phyloP scores from a whole-genome alignment of 53 echinoderm and acorn worm species.

The Holothuria scabra region DNA sequence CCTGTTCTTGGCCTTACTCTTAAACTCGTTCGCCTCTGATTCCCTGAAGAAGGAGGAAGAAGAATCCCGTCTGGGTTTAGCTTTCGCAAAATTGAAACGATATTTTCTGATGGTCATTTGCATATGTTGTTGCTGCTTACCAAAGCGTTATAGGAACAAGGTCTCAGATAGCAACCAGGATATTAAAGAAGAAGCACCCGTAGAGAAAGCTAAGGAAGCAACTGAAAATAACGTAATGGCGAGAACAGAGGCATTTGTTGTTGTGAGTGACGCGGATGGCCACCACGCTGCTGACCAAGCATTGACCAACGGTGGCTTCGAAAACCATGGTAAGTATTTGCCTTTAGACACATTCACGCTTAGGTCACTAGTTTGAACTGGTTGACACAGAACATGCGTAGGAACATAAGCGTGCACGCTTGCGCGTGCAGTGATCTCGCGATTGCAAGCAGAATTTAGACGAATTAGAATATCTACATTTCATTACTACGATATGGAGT shows the following conservation, averaged over 20 bases:
- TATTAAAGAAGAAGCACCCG: not conserved
- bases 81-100: constrained; percentile 73
- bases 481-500: no score
- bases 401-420: no score
- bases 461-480: no score
- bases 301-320: not conserved
- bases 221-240: constrained; percentile 9
- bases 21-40: constrained; percentile 94
- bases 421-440: no score
- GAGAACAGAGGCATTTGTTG: constrained; percentile 57
- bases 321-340: constrained; percentile 37
- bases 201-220: not conserved
- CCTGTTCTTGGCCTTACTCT: constrained; percentile 85
- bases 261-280: constrained; percentile 56
- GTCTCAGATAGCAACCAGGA: constrained; percentile 46
- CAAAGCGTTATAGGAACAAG: constrained; percentile 50
- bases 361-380: no score
- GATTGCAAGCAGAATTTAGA: no score
- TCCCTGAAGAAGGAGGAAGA: constrained; percentile 67
- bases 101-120: constrained; percentile 45
- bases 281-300: not conserved
- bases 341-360: no score
- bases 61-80: constrained; percentile 70
- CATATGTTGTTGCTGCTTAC: constrained; percentile 62
- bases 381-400: no score